phyloP scores from a whole-genome alignment of 2,113 vertebrate species.

The Daphoenositta chrysoptera region DNA sequence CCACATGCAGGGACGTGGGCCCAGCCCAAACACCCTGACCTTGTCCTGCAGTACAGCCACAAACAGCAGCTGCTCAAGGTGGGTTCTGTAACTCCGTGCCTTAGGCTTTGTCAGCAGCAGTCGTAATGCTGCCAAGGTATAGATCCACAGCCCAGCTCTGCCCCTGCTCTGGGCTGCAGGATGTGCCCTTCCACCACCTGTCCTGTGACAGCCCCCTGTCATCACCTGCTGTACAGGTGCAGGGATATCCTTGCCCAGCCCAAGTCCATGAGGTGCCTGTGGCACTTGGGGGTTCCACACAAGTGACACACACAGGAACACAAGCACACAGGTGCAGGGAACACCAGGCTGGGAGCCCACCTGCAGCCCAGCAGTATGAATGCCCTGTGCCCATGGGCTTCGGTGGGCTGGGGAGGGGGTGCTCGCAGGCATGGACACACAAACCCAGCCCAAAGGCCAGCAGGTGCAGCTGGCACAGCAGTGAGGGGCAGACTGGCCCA shows the following conservation, averaged over 20 bases:
- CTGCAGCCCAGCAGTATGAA: background rate
- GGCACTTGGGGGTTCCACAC: background rate
- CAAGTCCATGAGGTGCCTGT: background rate
- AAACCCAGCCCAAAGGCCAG: background rate
- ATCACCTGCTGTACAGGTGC: background rate
- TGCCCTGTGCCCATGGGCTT: fast-evolving
- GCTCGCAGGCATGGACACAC: fast-evolving
- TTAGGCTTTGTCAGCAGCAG: background rate
- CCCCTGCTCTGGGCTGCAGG: background rate
- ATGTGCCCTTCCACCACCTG: background rate
- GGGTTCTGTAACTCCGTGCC: background rate
- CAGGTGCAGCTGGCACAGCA: background rate
- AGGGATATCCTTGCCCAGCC: background rate
- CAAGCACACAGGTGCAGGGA: fast-evolving
- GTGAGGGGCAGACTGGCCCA: background rate
- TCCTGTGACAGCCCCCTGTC: background rate
- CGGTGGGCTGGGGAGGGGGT: fast-evolving
- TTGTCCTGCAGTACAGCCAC: background rate
- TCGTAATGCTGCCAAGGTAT: fast-evolving
- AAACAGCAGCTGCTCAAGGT: background rate
- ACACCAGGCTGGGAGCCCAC: background rate
- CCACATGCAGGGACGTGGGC: background rate
- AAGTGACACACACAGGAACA: background rate
- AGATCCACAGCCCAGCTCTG: background rate
- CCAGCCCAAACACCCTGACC: background rate